phyloP scores from a whole-genome alignment of 2,113 vertebrate species.

The Micromys minutus region DNA sequence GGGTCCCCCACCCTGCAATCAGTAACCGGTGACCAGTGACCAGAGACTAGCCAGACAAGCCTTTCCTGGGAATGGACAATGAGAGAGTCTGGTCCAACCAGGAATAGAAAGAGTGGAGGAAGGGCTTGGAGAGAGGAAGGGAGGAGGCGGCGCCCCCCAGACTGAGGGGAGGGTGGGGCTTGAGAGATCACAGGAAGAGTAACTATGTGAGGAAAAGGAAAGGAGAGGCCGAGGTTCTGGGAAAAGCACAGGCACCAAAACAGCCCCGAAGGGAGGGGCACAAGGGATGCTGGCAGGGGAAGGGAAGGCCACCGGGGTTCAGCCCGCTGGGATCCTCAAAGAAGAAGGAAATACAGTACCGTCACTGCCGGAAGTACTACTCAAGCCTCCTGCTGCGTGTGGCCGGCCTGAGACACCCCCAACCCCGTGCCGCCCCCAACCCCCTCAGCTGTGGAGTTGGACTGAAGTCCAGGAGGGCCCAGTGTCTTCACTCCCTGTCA shows the following conservation, averaged over 20 bases:
- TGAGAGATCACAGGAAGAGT: slow-evolving; percentile 73
- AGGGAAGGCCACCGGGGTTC: not conserved
- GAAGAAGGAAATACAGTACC: not conserved
- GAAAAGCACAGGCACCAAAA: slow-evolving; percentile 62
- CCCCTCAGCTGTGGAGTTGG: not conserved
- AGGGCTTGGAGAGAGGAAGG: slow-evolving; percentile 66
- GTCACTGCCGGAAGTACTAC: not conserved
- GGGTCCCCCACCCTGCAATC: not conserved
- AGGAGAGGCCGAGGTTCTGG: slow-evolving; percentile 76
- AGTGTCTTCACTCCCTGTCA: not conserved
- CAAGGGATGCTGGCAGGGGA: not conserved
- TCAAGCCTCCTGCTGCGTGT: not conserved
- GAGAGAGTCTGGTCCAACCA: slow-evolving; percentile 58
- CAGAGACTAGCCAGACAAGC: slow-evolving; percentile 43
- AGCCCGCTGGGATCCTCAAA: not conserved
- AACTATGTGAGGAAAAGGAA: slow-evolving; percentile 70
- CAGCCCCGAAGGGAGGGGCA: not conserved
- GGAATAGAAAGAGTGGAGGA: slow-evolving; percentile 73
- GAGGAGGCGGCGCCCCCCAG: not conserved
- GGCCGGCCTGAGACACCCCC: too few relatives aligned
- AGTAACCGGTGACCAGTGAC: not conserved
- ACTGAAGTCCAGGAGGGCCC: not conserved
- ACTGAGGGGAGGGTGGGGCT: slow-evolving; percentile 31
- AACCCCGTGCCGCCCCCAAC: too few relatives aligned
- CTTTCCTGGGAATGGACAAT: slow-evolving; percentile 75